A percentile compares a stretch with the other conserved stretches of the same genome.
phyloP scores from a whole-genome alignment of 2,113 vertebrate genomes.

The Grantiella picta region DNA sequence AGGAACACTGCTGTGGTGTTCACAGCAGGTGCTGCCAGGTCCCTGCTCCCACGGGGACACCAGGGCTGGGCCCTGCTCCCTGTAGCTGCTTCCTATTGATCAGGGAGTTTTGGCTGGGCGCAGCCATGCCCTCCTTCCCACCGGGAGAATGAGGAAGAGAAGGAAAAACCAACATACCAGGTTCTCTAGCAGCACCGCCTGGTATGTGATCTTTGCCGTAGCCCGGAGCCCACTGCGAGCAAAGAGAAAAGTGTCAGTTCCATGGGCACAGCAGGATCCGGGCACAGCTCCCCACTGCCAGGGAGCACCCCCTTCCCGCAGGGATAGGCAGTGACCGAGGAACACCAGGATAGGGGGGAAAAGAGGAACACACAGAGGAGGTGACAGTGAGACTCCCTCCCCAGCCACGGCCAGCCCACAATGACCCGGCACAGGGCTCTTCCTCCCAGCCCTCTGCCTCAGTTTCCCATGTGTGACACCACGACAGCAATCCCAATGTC shows the following conservation, averaged over 20 bases:
- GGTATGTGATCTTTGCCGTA: slow-evolving; percentile 87
- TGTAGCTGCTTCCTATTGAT: not conserved
- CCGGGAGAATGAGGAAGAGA: not conserved
- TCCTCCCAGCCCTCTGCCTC: not conserved
- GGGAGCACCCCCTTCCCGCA: not conserved
- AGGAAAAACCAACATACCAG: slow-evolving; percentile 66
- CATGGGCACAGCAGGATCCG: fast-evolving
- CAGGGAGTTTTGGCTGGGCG: fast-evolving
- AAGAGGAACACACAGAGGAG: not conserved
- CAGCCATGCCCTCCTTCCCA: not conserved
- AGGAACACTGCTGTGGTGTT: not conserved
- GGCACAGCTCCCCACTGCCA: not conserved
- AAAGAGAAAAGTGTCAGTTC: not conserved
- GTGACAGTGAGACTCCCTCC: not conserved
- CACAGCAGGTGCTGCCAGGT: not conserved
- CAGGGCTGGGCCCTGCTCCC: not conserved
- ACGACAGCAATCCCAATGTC: fast-evolving
- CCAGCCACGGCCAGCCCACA: not conserved
- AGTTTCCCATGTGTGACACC: not conserved
- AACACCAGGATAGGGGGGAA: no score
- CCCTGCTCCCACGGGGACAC: not conserved
- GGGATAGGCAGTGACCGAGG: fast-evolving
- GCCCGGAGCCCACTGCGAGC: slow-evolving; percentile 82
- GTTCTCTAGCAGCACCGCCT: slow-evolving; percentile 84
- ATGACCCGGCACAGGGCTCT: not conserved